Percentiles rank a stretch among this genome's conserved stretches.
Conservation (phyloP, 2,113 vertebrate genomes). For the Cyphomyrus discorhynchus region DNA sequence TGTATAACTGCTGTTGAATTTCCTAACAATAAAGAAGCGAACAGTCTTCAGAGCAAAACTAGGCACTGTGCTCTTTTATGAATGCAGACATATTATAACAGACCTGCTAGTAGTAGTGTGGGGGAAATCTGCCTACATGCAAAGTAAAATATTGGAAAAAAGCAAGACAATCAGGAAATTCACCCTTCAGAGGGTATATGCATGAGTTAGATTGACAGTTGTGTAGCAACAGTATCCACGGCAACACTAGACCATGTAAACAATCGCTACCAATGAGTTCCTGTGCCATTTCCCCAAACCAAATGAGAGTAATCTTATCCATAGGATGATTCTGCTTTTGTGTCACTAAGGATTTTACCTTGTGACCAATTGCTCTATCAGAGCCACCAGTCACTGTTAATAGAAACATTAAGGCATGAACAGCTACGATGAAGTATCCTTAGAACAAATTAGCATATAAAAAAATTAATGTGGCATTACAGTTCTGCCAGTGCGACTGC, state of each 20-base stretch:
- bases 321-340: neutral
- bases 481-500: neutral
- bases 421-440: neutral
- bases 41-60: neutral
- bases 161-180: neutral
- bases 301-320: neutral
- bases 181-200: neutral
- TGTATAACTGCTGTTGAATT: neutral
- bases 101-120: neutral
- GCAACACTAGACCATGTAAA: neutral
- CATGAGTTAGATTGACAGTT: neutral
- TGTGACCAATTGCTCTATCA: neutral
- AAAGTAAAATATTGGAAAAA: neutral
- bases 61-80: neutral
- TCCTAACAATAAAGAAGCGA: neutral
- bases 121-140: neutral
- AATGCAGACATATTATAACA: neutral
- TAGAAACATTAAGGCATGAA: neutral
- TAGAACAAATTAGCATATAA: neutral
- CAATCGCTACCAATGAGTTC: neutral
- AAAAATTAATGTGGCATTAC: neutral
- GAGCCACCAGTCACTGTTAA: neutral
- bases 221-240: neutral
- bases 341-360: neutral
- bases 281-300: neutral